Evolutionary conservation across 2,797 vertebrate species (phyloP).

Genomic region (Alauda arvensis): DNA sequence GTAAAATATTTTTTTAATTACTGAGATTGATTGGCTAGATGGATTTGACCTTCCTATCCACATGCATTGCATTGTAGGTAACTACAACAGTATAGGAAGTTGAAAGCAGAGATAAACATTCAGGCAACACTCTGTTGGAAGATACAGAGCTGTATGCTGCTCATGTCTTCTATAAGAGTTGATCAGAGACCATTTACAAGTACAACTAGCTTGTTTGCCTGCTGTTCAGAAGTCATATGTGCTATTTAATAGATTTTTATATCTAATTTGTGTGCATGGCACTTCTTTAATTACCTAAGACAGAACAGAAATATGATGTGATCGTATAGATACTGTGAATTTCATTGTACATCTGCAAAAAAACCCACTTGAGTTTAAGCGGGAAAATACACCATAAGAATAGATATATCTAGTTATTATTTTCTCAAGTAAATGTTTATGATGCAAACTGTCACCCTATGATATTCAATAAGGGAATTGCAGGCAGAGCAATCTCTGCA

Average conservation of each 20-base stretch:
- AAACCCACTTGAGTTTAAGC: neutral
- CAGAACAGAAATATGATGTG: neutral
- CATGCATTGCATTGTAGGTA: neutral
- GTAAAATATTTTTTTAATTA: neutral
- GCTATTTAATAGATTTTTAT: neutral
- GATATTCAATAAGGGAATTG: neutral
- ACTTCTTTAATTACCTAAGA: neutral
- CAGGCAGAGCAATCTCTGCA: neutral
- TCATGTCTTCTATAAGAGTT: neutral
- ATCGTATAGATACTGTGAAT: neutral
- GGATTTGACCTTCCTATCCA: neutral
- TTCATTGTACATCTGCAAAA: neutral
- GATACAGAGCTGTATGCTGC: neutral
- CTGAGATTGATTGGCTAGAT: neutral
- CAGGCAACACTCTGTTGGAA: neutral
- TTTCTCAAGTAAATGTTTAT: neutral
- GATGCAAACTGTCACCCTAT: neutral
- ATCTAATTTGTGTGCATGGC: neutral
- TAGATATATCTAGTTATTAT: neutral
- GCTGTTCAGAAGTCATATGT: neutral
- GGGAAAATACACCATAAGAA: neutral
- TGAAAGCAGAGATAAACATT: neutral
- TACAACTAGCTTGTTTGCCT: neutral
- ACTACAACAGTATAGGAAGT: neutral
- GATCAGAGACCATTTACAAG: neutral